These are phyloP conservation scores for Apodemus sylvaticus DNA, from an alignment of 2,113 vertebrate genomes.

Conservation along the genomic window DNA sequence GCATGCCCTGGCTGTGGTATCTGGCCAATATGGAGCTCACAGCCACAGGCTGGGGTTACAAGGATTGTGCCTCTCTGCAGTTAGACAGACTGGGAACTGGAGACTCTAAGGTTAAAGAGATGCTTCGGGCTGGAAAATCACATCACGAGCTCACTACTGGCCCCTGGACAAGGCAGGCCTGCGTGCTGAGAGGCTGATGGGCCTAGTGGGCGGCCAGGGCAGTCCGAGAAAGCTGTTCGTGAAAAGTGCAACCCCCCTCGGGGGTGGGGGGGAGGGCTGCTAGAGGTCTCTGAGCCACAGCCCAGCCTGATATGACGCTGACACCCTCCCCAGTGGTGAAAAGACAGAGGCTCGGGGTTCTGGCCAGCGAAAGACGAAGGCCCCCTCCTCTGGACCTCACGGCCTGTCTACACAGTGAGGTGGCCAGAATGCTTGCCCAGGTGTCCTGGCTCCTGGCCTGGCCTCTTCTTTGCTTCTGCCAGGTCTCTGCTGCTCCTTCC, in stretches of 20 bases:
- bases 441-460: slow-evolving; percentile 57
- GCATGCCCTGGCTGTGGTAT: not conserved
- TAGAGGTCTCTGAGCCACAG: slow-evolving; percentile 55
- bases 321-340: slow-evolving; percentile 49
- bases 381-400: no score
- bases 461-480: slow-evolving; percentile 50
- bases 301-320: slow-evolving; percentile 4
- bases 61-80: not conserved
- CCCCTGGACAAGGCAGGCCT: slow-evolving; percentile 51
- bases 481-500: not conserved
- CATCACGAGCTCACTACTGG: slow-evolving; percentile 71
- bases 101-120: slow-evolving; percentile 26
- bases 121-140: slow-evolving; percentile 66
- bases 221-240: slow-evolving; percentile 60
- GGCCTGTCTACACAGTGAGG: no score
- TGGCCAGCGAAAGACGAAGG: no score
- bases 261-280: slow-evolving; percentile 24
- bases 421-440: slow-evolving; percentile 8
- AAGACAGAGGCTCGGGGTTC: slow-evolving; percentile 18
- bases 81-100: not conserved
- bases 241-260: slow-evolving; percentile 69
- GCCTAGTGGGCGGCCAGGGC: slow-evolving; percentile 38
- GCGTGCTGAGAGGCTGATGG: slow-evolving; percentile 51
- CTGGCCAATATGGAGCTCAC: accelerated
- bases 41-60: not conserved